Evolutionary conservation across 2,888 invertebrate species (phyloP), one percentile per base, ranked within the genome.

Genomic region (Synanthedon myopaeformis): DNA sequence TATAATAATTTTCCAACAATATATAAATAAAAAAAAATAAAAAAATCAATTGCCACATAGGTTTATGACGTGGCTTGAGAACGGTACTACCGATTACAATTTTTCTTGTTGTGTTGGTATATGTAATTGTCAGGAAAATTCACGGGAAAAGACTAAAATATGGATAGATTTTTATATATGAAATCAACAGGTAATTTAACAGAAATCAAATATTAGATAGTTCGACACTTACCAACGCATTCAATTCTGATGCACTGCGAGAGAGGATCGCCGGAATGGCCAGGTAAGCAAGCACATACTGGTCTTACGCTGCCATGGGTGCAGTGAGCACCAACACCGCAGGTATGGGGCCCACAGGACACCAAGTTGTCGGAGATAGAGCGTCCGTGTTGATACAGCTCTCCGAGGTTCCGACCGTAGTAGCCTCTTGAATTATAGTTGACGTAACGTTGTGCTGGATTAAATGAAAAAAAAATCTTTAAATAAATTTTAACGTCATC

Each of bases 241-340:
- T 94, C 94, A 52, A 92, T 93, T 60, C 91, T 90, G 65, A 90
- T 89, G 73, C 96, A 96, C 61, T 90, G 89, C 1, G 89, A 85
- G 56, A 94, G 80, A 0, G 96, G 94, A 77, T 95, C 94, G 41
- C 95, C 96, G 61, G 92, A 92, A 74, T 94, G 91, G 1, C 94
- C 92, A 10, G 93, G 91, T 59, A 94, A 86, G 65, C 94, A 95
- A 23, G 94, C 93, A 70, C 95, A 95, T 5, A 94, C 94, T 0
- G 94, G 93, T 53, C 94, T 88, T 58, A 93, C 93, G 59, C 91
- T 92, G 59, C 89, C 82, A 57, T 88, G 79, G 57, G 90, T 90
- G 66, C 92, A 93, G 58, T 92, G 90, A 2, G 92, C 92, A 49
- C 92, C 92, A 6, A 89, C 88, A 3, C 92, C 92, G 63, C 92